These are phyloP conservation scores for Dicrurus megarhynchus DNA, from an alignment of 2,113 vertebrate species.

Conservation along the genomic window DNA sequence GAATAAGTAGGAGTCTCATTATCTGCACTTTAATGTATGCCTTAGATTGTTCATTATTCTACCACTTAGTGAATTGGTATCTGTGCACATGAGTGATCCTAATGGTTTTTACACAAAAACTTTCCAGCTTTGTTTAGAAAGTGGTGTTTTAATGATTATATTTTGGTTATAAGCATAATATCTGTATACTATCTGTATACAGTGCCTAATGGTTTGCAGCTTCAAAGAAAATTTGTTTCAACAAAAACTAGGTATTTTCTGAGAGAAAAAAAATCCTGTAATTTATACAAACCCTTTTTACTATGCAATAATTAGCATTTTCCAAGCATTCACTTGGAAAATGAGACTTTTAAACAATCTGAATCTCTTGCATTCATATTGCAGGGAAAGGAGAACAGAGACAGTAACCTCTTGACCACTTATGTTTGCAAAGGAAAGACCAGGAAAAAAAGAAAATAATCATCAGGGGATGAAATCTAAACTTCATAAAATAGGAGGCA, in stretches of 20 bases:
- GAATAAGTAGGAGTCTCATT: constrained; percentile 70
- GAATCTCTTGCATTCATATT: background rate
- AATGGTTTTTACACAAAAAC: constrained; percentile 33
- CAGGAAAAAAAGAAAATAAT: background rate
- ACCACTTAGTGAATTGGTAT: background rate
- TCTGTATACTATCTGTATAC: background rate
- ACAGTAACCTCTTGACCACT: background rate
- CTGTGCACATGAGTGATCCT: constrained; percentile 36
- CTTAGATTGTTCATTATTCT: constrained; percentile 57
- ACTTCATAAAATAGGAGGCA: background rate
- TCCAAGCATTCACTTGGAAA: background rate
- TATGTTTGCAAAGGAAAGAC: background rate
- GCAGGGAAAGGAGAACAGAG: background rate
- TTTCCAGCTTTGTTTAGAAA: constrained; percentile 46
- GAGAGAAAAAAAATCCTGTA: background rate
- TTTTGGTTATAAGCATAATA: background rate
- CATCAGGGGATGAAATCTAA: background rate
- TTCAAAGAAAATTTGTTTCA: background rate
- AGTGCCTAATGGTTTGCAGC: background rate
- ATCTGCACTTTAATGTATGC: constrained; percentile 49
- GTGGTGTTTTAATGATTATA: constrained; percentile 6
- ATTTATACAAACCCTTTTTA: background rate
- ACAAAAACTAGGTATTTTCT: background rate
- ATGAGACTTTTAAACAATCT: background rate
- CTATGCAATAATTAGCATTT: constrained; percentile 30